phyloP scores from a whole-genome alignment of 2,888 invertebrate species.

The Drosophila longiperda region DNA sequence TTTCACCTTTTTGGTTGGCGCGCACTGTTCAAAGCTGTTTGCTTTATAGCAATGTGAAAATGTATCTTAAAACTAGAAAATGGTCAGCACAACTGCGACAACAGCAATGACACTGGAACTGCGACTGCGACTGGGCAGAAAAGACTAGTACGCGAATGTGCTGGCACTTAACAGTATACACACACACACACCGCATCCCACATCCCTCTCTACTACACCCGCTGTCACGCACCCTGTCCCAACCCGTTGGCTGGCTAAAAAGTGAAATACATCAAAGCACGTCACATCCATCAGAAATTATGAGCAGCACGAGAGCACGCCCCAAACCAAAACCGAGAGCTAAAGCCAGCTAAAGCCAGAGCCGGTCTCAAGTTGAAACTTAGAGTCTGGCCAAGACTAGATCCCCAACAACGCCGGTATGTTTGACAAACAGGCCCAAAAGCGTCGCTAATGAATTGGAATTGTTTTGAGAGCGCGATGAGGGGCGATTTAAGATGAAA shows the following conservation, averaged over 20 bases:
- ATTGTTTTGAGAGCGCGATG: slow-evolving; percentile 66
- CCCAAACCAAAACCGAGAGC: slow-evolving; percentile 45
- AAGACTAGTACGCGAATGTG: slow-evolving; percentile 52
- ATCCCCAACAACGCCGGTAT: slow-evolving; percentile 39
- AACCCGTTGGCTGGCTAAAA: slow-evolving; percentile 53
- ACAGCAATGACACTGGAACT: slow-evolving; percentile 17
- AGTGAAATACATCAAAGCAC: slow-evolving; percentile 79
- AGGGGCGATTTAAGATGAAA: slow-evolving; percentile 12
- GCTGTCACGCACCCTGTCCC: neutral
- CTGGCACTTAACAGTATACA: slow-evolving; percentile 68
- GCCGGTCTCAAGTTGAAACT: slow-evolving; percentile 23
- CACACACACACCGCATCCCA: neutral
- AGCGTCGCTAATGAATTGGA: slow-evolving; percentile 78
- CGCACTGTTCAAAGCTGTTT: slow-evolving; percentile 46
- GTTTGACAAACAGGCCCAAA: slow-evolving; percentile 66
- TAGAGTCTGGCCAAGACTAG: slow-evolving; percentile 49
- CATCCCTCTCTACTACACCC: slow-evolving; percentile 1
- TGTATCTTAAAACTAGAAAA: slow-evolving; percentile 75
- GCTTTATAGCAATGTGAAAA: slow-evolving; percentile 77
- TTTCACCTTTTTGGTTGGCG: slow-evolving; percentile 57
- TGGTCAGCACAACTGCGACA: slow-evolving; percentile 51
- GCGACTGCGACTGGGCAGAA: slow-evolving; percentile 16
- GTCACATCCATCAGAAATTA: slow-evolving; percentile 79
- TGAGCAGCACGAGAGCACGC: slow-evolving; percentile 77
- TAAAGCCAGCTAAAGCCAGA: slow-evolving; percentile 8